Evolutionary conservation across 2,797 vertebrate genomes (phyloP), one percentile per base, ranked within the genome.

Genomic region (Taeniopygia guttata): DNA sequence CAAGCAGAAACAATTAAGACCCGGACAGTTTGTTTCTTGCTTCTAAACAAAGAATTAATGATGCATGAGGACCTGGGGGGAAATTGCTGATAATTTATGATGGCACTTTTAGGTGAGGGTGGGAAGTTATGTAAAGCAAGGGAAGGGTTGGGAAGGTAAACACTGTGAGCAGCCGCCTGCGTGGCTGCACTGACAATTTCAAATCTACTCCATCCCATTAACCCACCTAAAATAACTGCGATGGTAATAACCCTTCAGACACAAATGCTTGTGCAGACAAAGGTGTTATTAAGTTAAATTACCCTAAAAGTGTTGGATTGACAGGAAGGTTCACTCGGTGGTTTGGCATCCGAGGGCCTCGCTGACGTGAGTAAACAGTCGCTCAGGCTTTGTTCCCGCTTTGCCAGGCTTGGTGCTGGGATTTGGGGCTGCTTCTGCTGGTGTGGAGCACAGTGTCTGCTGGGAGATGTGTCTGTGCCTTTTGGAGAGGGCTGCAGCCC

Each of bases 211-310:
- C 97, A 96, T 97, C 94, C 97, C 97, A 98, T 98, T 98, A 98
- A 98, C 97, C 97, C 97, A 97, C 97, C 97, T 97, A 98, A 98
- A 98, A 98, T 98, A 98, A 98, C 97, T 97, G 96, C 94, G 85
- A 93, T 97, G 97, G 97, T 98, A 98, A 98, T 98, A 97, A 98
- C 97, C 97, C 97, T 97, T 98, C 98, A 98, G 97, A 97, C 84
- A 81, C 95, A 96, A 97, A 94, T 45, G 87, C 96, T 77, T 30
- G 95, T 95, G 96, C 97, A 95, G 91, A 97, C 97, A 97, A 97
- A 97, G 97, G 97, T 97, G 90, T 98, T 97, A 98, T 98, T 98
- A 98, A 97, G 98, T 98, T 97, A 98, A 98, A 98, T 98, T 98
- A 97, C 97, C 97, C 97, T 98, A 97, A 97, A 98, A 98, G 97